Conservation (phyloP, 1,140 invertebrate genomes). For the Akabosia matsudoensis region DNA sequence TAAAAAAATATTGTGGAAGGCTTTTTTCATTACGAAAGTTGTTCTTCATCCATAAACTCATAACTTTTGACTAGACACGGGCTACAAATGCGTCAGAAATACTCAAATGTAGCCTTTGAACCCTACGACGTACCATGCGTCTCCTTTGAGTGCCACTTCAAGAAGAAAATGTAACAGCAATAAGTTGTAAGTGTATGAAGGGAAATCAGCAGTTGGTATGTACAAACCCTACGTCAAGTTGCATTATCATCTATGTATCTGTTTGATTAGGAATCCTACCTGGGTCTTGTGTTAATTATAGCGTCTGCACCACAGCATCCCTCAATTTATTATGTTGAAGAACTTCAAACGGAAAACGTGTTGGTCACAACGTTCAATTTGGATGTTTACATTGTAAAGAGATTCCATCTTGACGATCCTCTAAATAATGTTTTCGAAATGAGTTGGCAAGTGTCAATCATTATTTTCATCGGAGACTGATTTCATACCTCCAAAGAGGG, state of each 20-base stretch:
- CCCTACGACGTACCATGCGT: not conserved
- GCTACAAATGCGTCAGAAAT: too few species aligned
- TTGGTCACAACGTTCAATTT: not conserved
- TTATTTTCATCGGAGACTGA: too few species aligned
- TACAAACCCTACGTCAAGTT: too few species aligned
- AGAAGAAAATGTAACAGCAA: not conserved
- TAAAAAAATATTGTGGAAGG: too few species aligned
- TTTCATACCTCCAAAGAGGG: too few species aligned
- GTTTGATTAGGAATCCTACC: not conserved
- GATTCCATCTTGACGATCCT: not conserved
- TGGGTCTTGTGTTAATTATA: not conserved
- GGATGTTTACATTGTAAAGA: not conserved
- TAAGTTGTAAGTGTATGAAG: not conserved
- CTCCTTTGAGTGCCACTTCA: not conserved
- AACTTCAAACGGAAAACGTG: not conserved
- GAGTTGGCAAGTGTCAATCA: slow-evolving; percentile 10
- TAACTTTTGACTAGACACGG: too few species aligned
- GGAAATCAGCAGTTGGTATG: not conserved
- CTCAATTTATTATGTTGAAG: not conserved
- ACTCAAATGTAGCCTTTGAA: too few species aligned
- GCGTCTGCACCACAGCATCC: not conserved
- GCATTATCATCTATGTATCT: not conserved
- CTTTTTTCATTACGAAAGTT: too few species aligned
- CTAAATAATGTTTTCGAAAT: not conserved
- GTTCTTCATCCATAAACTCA: too few species aligned